These are phyloP conservation scores for Ptychochromis oligacanthus DNA, from an alignment of 2,113 vertebrate genomes.

Conservation along the genomic window DNA sequence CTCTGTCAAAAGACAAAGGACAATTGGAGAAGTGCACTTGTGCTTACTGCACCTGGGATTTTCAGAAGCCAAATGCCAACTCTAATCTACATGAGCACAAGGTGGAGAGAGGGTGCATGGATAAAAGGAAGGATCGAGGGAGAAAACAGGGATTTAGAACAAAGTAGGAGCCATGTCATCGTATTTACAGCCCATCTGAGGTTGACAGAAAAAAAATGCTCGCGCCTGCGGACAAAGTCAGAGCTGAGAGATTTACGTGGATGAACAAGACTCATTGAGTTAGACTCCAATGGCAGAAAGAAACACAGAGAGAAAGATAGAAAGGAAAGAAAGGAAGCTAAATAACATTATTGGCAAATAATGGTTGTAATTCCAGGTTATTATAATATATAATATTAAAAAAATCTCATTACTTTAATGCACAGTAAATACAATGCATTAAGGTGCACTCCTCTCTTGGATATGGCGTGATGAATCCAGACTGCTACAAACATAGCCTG, in stretches of 20 bases:
- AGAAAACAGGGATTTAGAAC: slow-evolving; percentile 36
- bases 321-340: neutral
- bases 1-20: slow-evolving; percentile 58
- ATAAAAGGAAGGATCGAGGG: slow-evolving; percentile 37
- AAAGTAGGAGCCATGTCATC: slow-evolving; percentile 55
- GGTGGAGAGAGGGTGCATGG: slow-evolving; percentile 30
- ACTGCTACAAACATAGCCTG: slow-evolving; percentile 42
- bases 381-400: neutral
- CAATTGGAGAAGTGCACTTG: slow-evolving; percentile 36
- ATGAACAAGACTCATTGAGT: slow-evolving; percentile 37
- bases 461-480: slow-evolving; percentile 9
- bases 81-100: slow-evolving; percentile 56
- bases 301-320: neutral
- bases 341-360: neutral
- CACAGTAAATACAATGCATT: slow-evolving; percentile 1
- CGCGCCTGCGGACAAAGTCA: slow-evolving; percentile 28
- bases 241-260: slow-evolving; percentile 33
- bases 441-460: neutral
- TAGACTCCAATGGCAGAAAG: neutral
- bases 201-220: slow-evolving; percentile 28
- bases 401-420: slow-evolving; percentile 13
- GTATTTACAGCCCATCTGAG: slow-evolving; percentile 55
- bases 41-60: slow-evolving; percentile 38
- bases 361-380: neutral
- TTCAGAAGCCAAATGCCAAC: slow-evolving; percentile 30